Evolutionary conservation across 2,888 invertebrate species (phyloP), one percentile per base, ranked within the genome.

Genomic region (Idaea straminata): DNA sequence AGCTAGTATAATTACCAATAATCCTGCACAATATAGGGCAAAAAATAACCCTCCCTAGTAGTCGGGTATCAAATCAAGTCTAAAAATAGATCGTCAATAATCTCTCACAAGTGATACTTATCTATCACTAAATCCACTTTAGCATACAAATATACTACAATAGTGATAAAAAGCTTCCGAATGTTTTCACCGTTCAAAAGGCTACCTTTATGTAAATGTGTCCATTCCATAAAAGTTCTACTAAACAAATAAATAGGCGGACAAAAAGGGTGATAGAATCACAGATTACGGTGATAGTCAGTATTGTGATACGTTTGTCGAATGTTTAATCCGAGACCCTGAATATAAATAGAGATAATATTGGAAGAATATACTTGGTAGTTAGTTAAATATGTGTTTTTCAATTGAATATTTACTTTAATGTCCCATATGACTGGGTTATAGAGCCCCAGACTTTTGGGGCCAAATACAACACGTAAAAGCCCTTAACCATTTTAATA

Each of bases 231-330:
- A 47, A 47, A 47, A 47, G 47, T 13, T 47, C 10, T 47, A 0
- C 47, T 47, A 47, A 47, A 47, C 47, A 47, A 47, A 47, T 47
- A 47, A 47, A 47, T 47, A 47, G 47, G 47, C 47, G 47, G 47
- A 47, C 47, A 47, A 47, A 25, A 47, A 47, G 47, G 47, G 47
- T 47, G 47, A 47, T 47, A 47, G 13, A 47, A 47, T 47, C 47
- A 47, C 47, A 47, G 47, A 47, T 47, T 47, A 47, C 47, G 13
- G 47, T 10, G 47, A 47, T 47, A 47, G 47, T 47, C 47, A 13
- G 47, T 47, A 47, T 47, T 47, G 13, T 25, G 25, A 25, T 25
- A 25, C 25, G 25, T 25, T 25, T 4, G 47, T 47, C 3, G 47
- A 47, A 2, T 47, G 47, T 47, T 47, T 47, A 13, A 6, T 47